Evolutionary conservation across 2,113 vertebrate genomes (phyloP).

Genomic region (Phrynosoma platyrhinos): DNA sequence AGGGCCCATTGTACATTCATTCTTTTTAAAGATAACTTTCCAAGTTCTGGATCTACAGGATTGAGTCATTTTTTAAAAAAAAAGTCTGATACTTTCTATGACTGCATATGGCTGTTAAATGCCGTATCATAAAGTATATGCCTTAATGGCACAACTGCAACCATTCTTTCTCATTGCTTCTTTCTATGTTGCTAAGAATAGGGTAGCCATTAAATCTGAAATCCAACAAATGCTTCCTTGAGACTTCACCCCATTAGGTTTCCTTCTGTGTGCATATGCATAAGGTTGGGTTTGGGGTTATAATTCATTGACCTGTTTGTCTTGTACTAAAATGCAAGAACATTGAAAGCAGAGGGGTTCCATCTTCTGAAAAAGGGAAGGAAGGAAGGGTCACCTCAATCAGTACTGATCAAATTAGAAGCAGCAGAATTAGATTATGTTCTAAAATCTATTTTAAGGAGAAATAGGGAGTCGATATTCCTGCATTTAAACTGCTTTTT

Average conservation of each 20-base stretch:
- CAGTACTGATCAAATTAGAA: neutral
- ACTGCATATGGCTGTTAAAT: neutral
- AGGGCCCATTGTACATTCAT: too few relatives aligned
- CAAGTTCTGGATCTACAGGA: too few relatives aligned
- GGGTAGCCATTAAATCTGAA: neutral
- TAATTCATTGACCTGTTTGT: neutral
- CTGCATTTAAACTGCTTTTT: conserved; percentile 47
- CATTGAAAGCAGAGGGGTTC: too few relatives aligned
- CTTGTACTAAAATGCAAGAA: too few relatives aligned
- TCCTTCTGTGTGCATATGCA: neutral
- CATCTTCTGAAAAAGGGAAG: neutral
- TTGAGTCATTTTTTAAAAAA: too few relatives aligned
- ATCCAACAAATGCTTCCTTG: neutral
- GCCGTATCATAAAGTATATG: neutral
- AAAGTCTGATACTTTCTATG: too few relatives aligned
- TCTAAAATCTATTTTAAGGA: conserved; percentile 50
- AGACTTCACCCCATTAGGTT: neutral
- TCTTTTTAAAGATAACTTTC: too few relatives aligned
- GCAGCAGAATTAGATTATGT: conserved; percentile 22
- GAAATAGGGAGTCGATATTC: conserved; percentile 35
- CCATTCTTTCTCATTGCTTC: neutral
- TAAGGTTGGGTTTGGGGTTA: neutral
- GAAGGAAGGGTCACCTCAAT: neutral
- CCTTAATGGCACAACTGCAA: neutral
- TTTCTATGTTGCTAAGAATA: neutral